phyloP scores from a whole-genome alignment of 2,113 vertebrate genomes.

The Copsychus sechellarum region DNA sequence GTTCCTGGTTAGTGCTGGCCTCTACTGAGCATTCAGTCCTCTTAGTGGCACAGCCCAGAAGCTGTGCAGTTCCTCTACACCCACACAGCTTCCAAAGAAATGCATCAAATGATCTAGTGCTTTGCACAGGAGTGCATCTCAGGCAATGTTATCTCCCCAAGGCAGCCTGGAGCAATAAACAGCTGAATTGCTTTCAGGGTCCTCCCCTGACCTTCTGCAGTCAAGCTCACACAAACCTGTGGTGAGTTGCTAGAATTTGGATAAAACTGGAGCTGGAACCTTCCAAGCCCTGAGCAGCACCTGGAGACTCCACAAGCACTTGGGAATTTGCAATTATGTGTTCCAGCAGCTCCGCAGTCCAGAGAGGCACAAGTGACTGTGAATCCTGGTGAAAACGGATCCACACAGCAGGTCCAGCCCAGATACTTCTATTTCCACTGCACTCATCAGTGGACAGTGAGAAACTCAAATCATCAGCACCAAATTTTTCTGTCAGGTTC shows the following conservation, averaged over 20 bases:
- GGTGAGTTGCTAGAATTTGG: background rate
- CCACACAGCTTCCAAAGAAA: background rate
- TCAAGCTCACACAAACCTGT: background rate
- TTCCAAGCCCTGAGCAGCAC: background rate
- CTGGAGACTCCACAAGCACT: background rate
- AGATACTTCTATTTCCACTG: background rate
- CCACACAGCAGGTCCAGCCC: background rate
- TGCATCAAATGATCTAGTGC: background rate
- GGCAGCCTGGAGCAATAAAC: background rate
- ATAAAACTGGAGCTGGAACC: background rate
- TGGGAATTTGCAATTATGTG: background rate
- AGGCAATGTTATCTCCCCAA: fast-evolving
- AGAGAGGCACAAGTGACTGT: fast-evolving
- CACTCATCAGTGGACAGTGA: background rate
- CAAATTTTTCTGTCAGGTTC: background rate
- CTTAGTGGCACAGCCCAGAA: background rate
- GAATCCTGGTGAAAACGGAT: background rate
- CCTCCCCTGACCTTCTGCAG: background rate
- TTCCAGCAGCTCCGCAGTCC: background rate
- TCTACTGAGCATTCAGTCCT: background rate
- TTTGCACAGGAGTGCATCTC: background rate
- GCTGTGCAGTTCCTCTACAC: background rate
- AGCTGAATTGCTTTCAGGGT: background rate
- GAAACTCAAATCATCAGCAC: background rate
- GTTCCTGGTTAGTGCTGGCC: background rate